A percentile compares a stretch with the other conserved stretches of the same genome.
phyloP scores from a whole-genome alignment of 2,113 vertebrate species.

The Oceanodroma tethys region DNA sequence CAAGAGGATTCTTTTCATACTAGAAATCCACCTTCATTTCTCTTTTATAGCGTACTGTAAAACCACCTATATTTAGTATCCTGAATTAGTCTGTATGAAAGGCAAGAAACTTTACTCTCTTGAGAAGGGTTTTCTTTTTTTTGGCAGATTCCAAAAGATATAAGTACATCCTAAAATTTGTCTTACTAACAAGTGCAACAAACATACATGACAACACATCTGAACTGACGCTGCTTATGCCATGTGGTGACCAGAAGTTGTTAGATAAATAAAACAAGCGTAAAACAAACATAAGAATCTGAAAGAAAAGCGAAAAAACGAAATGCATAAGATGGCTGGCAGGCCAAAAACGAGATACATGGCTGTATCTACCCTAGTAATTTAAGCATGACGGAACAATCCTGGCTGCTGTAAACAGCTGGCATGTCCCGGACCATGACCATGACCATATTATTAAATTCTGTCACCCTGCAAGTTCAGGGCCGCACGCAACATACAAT shows the following conservation, averaged over 20 bases:
- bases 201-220: neutral
- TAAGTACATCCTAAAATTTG: neutral
- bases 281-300: neutral
- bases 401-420: neutral
- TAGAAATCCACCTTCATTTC: neutral
- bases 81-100: neutral
- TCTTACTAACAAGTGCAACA: neutral
- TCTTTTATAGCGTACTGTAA: neutral
- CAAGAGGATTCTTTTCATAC: neutral
- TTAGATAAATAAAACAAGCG: neutral
- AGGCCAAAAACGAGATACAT: neutral
- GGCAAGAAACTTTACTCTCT: neutral
- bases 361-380: neutral
- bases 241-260: neutral
- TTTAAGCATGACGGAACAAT: neutral
- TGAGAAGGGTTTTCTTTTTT: neutral
- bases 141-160: neutral
- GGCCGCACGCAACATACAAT: fast-evolving
- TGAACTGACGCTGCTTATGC: neutral
- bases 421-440: neutral
- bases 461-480: neutral
- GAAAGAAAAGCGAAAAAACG: neutral
- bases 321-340: neutral
- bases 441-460: neutral
- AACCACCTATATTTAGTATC: neutral